A percentile compares a stretch with the other conserved stretches of the same genome.
Conservation (phyloP, 2,113 vertebrate species). For the Pelusios castaneus region DNA sequence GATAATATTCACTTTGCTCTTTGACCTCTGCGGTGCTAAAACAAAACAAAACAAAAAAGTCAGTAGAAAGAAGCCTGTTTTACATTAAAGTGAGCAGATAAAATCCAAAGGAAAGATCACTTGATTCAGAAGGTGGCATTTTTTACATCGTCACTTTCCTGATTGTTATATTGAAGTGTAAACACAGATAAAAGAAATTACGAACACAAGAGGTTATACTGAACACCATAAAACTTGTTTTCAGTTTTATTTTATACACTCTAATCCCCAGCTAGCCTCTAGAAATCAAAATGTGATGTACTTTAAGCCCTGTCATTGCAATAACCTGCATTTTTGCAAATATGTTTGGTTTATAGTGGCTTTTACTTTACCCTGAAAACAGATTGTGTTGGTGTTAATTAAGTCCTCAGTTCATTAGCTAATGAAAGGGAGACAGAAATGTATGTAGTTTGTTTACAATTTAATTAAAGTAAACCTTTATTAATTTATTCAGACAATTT, state of each 20-base stretch:
- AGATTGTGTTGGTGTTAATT: conserved; percentile 45
- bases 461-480: conserved; percentile 19
- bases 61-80: conserved; percentile 38
- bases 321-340: conserved; percentile 38
- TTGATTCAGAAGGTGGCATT: conserved; percentile 19
- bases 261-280: conserved; percentile 19
- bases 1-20: background rate
- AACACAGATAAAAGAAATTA: conserved; percentile 40
- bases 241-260: background rate
- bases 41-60: conserved; percentile 2
- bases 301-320: conserved; percentile 27
- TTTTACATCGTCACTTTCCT: conserved; percentile 31
- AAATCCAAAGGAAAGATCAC: background rate
- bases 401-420: background rate
- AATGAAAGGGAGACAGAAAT: background rate
- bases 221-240: conserved; percentile 7
- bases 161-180: conserved; percentile 47
- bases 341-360: background rate
- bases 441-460: background rate
- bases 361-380: conserved; percentile 22
- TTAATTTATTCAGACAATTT: background rate
- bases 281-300: background rate
- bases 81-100: conserved; percentile 42
- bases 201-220: conserved; percentile 14
- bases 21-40: conserved; percentile 2